A percentile compares a stretch with the other conserved stretches of the same genome.
Conservation (phyloP, 2,113 vertebrate species). For the Grammomys surdaster region DNA sequence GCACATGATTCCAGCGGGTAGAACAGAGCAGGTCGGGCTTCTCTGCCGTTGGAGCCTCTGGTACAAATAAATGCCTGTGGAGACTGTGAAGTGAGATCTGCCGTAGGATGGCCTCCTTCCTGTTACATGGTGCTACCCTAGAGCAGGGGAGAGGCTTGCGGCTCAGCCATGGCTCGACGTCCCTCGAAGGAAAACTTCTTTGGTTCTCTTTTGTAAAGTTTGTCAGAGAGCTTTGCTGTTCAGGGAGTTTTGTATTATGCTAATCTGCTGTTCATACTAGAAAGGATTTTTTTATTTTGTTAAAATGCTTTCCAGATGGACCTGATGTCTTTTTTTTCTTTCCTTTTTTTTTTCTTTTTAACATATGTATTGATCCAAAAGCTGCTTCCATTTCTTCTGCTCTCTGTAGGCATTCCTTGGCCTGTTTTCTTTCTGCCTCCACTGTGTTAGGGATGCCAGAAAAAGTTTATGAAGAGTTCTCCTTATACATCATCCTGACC, state of each 20-base stretch:
- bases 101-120: neutral
- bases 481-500: neutral
- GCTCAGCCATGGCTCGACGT: neutral
- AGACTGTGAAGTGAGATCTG: neutral
- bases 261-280: constrained; percentile 38
- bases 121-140: neutral
- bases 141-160: neutral
- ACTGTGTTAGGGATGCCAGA: neutral
- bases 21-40: neutral
- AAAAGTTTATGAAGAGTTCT: neutral
- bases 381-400: constrained; percentile 51
- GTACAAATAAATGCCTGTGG: neutral
- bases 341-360: neutral
- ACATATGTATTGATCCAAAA: constrained; percentile 26
- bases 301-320: constrained; percentile 66
- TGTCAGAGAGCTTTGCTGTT: constrained; percentile 51
- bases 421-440: neutral
- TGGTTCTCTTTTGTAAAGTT: constrained; percentile 58
- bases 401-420: neutral
- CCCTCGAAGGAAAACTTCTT: constrained; percentile 56
- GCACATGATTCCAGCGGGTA: neutral
- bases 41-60: neutral
- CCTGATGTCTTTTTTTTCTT: neutral
- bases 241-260: constrained; percentile 53
- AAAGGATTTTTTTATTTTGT: constrained; percentile 67